Percentiles rank a stretch among this genome's conserved stretches.
These are phyloP conservation scores for Ficedula albicollis DNA, from an alignment of 2,797 vertebrate genomes.

Conservation along the genomic window DNA sequence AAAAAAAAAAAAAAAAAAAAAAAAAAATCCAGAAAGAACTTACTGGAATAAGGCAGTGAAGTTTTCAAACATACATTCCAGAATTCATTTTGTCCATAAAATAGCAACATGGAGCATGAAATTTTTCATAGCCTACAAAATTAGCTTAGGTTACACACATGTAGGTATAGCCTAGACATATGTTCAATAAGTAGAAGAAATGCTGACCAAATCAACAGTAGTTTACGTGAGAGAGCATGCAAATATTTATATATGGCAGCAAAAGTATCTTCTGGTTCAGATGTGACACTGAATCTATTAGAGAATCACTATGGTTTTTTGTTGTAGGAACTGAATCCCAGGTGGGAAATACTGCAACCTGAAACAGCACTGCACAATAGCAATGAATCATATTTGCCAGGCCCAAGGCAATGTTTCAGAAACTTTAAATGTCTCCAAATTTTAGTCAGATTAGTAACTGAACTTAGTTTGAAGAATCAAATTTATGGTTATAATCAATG, in stretches of 20 bases:
- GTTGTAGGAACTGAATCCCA: not conserved
- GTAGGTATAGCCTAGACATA: not conserved
- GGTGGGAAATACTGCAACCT: not conserved
- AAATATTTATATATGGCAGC: not conserved
- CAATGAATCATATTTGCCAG: not conserved
- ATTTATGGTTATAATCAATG: not conserved
- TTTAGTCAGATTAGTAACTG: accelerated
- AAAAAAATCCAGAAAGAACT: not conserved
- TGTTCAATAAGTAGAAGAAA: not conserved
- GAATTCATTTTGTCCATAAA: not conserved
- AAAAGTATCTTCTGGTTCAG: not conserved
- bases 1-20: not conserved
- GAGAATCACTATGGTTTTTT: not conserved
- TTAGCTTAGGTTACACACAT: not conserved
- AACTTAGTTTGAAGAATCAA: not conserved
- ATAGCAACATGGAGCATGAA: not conserved
- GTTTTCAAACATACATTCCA: not conserved
- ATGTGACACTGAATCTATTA: not conserved
- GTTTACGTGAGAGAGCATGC: not conserved
- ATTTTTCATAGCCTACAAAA: not conserved
- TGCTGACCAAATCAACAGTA: not conserved
- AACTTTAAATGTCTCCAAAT: not conserved
- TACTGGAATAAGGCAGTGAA: not conserved
- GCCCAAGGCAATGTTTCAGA: not conserved
- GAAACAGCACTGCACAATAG: not conserved